Conservation (phyloP, 2,888 invertebrate species). For the Morpho achilles region DNA sequence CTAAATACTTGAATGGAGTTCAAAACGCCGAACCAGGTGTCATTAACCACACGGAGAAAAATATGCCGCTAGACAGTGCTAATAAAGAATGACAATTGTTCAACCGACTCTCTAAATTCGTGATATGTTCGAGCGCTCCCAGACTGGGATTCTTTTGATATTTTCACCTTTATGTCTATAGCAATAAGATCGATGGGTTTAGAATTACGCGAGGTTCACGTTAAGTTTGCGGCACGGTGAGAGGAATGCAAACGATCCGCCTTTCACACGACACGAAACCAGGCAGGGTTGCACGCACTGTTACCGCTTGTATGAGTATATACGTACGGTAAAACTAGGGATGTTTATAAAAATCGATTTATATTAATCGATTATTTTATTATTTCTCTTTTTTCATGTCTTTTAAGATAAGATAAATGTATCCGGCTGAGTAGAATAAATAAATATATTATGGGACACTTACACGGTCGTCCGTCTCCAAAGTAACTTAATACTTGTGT, state of each 20-base stretch:
- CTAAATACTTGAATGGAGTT: neutral
- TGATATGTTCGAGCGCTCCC: constrained; percentile 26
- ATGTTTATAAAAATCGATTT: no score
- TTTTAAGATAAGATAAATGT: no score
- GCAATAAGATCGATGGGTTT: constrained; percentile 12
- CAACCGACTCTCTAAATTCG: constrained; percentile 57
- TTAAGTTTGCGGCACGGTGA: constrained; percentile 38
- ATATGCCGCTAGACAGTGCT: constrained; percentile 53
- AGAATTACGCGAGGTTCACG: constrained; percentile 19
- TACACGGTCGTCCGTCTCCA: no score
- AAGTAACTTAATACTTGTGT: no score
- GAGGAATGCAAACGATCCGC: constrained; percentile 59
- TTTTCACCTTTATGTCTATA: constrained; percentile 8
- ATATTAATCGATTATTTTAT: no score
- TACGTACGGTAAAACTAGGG: constrained; percentile 1
- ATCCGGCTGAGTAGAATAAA: no score
- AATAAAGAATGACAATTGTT: constrained; percentile 64
- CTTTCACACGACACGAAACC: constrained; percentile 33
- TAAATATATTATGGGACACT: no score
- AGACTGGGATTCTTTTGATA: constrained; percentile 1
- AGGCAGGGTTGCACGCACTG: constrained; percentile 30
- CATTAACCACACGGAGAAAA: constrained; percentile 37
- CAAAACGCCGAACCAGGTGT: constrained; percentile 19
- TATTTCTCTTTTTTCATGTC: no score
- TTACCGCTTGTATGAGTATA: constrained; percentile 19